Evolutionary conservation across 2,113 vertebrate species (phyloP).

Genomic region (Trematocara stigmaticum): DNA sequence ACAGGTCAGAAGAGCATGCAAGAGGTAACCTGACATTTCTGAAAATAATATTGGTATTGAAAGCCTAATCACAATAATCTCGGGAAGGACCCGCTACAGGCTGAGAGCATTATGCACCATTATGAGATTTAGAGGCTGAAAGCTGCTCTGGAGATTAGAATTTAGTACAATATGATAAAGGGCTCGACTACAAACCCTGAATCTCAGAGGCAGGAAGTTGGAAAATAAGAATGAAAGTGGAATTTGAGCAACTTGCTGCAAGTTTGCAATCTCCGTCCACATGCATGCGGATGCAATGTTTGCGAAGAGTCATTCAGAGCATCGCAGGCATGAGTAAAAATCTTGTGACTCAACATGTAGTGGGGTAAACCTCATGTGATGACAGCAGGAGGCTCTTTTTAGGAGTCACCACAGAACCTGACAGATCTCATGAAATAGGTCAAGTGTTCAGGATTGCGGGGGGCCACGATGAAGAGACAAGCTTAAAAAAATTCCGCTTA

Average conservation of each 20-base stretch:
- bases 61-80: constrained; percentile 41
- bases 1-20: constrained; percentile 19
- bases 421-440: constrained; percentile 46
- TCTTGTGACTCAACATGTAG: neutral
- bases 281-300: neutral
- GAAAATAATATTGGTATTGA: constrained; percentile 57
- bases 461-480: neutral
- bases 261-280: neutral
- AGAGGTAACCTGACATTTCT: constrained; percentile 31
- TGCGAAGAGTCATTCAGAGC: neutral
- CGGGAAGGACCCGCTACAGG: neutral
- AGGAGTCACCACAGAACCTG: constrained; percentile 21
- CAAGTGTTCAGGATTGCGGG: constrained; percentile 24
- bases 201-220: constrained; percentile 4
- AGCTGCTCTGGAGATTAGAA: constrained; percentile 20
- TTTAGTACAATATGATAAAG: constrained; percentile 20
- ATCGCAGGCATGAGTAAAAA: neutral
- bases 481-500: neutral
- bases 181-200: neutral
- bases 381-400: constrained; percentile 23
- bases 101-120: constrained; percentile 28
- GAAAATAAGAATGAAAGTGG: neutral
- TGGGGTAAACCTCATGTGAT: constrained; percentile 25
- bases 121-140: constrained; percentile 41
- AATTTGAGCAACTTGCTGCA: neutral